Evolutionary conservation across 2,888 invertebrate genomes (phyloP).

Genomic region (Ptilodon capucinus): DNA sequence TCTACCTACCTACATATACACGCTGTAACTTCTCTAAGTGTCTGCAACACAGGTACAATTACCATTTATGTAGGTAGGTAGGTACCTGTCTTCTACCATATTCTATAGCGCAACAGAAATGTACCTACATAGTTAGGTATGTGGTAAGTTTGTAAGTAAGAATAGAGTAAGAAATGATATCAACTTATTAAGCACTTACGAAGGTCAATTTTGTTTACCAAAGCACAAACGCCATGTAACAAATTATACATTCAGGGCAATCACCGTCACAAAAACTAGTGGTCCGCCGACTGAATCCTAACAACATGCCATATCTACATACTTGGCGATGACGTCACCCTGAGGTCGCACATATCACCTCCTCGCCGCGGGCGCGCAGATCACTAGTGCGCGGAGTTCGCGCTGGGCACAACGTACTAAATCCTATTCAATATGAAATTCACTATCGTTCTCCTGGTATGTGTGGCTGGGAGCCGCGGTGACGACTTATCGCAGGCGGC

Average conservation of each 20-base stretch:
- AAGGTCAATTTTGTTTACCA: slow-evolving; percentile 59
- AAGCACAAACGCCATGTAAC: slow-evolving; percentile 31
- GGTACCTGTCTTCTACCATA: too few species aligned
- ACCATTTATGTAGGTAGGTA: too few species aligned
- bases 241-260: slow-evolving; percentile 47
- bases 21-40: too few species aligned
- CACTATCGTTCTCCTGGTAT: slow-evolving; percentile 50
- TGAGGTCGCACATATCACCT: slow-evolving; percentile 70
- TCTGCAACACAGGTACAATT: too few species aligned
- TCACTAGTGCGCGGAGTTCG: slow-evolving; percentile 74
- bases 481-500: slow-evolving; percentile 71
- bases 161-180: not conserved
- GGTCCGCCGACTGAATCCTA: slow-evolving; percentile 62
- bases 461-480: slow-evolving; percentile 54
- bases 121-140: too few species aligned
- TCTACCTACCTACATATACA: too few species aligned
- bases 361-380: slow-evolving; percentile 53
- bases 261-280: slow-evolving; percentile 63
- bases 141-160: too few species aligned
- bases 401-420: slow-evolving; percentile 61
- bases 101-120: too few species aligned
- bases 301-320: slow-evolving; percentile 58
- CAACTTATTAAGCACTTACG: slow-evolving; percentile 9
- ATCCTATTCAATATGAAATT: slow-evolving; percentile 60
- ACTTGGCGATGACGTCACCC: slow-evolving; percentile 69